A percentile compares a stretch with the other conserved stretches of the same genome.
Evolutionary conservation across 2,888 invertebrate species (phyloP).

Genomic region (Steromphala cineraria): DNA sequence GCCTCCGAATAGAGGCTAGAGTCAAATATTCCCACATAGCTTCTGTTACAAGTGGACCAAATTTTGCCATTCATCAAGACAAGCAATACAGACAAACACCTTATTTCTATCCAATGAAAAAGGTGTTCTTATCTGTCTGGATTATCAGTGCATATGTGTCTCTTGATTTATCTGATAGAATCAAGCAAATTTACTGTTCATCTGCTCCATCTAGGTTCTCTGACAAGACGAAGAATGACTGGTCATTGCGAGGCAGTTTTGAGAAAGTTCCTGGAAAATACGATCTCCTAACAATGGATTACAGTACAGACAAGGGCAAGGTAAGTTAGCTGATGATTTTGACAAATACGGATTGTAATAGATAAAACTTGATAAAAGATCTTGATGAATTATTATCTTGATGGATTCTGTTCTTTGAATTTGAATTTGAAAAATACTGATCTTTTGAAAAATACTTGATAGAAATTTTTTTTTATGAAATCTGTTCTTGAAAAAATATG

Average conservation of each 20-base stretch:
- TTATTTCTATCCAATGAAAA: background rate
- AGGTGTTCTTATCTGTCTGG: too few relatives aligned
- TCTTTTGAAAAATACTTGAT: too few relatives aligned
- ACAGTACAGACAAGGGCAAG: conserved; percentile 45
- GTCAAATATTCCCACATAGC: too few relatives aligned
- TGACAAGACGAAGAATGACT: conserved; percentile 77
- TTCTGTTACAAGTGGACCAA: too few relatives aligned
- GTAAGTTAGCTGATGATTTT: background rate
- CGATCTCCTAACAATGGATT: conserved; percentile 76
- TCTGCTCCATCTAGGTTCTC: conserved; percentile 70
- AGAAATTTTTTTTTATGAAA: background rate
- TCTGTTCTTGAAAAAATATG: too few relatives aligned
- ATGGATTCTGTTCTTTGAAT: too few relatives aligned
- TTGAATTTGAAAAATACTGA: too few relatives aligned
- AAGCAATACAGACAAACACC: background rate
- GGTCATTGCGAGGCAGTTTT: conserved; percentile 73
- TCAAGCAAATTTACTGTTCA: background rate
- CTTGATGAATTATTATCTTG: background rate
- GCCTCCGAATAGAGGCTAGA: too few relatives aligned
- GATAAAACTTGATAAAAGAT: too few relatives aligned
- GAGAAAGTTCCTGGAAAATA: conserved; percentile 77
- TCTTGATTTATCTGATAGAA: background rate
- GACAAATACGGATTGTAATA: too few relatives aligned
- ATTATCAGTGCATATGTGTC: background rate
- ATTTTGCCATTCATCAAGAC: too few relatives aligned